Conservation (phyloP, 2,888 invertebrate species). For the Heliconius ethilla region DNA sequence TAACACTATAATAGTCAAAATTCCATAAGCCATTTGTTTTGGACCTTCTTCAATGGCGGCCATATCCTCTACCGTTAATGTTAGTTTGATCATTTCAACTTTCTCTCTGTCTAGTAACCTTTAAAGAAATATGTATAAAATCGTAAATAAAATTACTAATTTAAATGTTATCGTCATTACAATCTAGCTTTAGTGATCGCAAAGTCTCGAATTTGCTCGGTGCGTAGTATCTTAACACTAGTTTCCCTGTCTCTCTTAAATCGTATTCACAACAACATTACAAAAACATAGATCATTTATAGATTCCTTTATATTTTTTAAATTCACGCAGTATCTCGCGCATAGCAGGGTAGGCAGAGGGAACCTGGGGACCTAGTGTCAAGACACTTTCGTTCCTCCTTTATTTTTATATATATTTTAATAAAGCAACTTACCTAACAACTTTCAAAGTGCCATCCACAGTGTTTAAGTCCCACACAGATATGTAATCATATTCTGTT, state of each 20-base stretch:
- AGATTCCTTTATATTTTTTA: no score
- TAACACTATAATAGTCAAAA: conserved; percentile 87
- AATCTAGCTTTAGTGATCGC: neutral
- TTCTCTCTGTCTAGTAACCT: conserved; percentile 91
- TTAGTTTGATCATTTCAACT: conserved; percentile 89
- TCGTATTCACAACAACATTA: no score
- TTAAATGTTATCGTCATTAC: neutral
- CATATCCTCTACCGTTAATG: conserved; percentile 91
- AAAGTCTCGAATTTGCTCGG: no score
- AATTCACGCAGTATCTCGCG: no score
- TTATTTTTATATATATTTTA: neutral
- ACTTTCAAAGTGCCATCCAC: conserved; percentile 89
- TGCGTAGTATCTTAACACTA: no score
- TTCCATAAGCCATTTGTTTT: conserved; percentile 87
- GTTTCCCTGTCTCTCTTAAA: no score
- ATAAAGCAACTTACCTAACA: conserved; percentile 60
- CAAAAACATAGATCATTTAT: no score
- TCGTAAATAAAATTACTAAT: neutral
- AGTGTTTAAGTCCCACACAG: conserved; percentile 88
- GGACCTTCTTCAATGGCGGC: conserved; percentile 87
- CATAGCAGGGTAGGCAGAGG: no score
- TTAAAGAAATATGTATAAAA: conserved; percentile 49
- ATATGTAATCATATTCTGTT: conserved; percentile 88
- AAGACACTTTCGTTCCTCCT: no score
- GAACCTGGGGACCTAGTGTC: no score